phyloP scores from a whole-genome alignment of 2,888 invertebrate genomes.

The Phrixothrix hirtus region DNA sequence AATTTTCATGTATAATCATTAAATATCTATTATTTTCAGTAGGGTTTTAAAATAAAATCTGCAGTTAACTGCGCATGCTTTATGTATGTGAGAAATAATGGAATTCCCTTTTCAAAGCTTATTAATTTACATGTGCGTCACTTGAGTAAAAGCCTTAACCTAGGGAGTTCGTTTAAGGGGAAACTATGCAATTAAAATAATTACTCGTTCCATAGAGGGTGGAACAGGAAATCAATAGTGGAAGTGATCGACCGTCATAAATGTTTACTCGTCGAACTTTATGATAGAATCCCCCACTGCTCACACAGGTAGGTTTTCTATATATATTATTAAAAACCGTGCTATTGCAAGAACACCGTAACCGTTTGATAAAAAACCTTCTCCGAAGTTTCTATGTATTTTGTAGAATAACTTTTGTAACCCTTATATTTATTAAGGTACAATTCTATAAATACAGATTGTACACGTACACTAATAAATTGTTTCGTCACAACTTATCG shows the following conservation, averaged over 20 bases:
- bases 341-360: neutral
- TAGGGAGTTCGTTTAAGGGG: constrained; percentile 26
- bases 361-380: neutral
- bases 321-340: neutral
- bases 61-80: constrained; percentile 10
- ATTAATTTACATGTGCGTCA: constrained; percentile 30
- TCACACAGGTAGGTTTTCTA: too few relatives aligned
- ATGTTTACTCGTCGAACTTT: constrained; percentile 34
- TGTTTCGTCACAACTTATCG: too few relatives aligned
- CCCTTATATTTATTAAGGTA: neutral
- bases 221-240: constrained; percentile 36
- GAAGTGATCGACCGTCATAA: constrained; percentile 39
- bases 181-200: constrained; percentile 41
- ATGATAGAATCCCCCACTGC: constrained; percentile 24
- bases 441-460: too few relatives aligned
- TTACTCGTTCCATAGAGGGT: constrained; percentile 38
- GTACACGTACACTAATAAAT: too few relatives aligned
- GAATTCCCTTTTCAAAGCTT: constrained; percentile 15
- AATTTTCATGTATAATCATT: too few relatives aligned
- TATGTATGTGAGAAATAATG: constrained; percentile 26
- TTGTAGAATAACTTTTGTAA: neutral
- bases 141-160: constrained; percentile 21
- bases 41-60: too few relatives aligned
- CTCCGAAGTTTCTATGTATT: neutral
- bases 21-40: too few relatives aligned